These are phyloP conservation scores for Eupsittula cactorum DNA, from an alignment of 2,113 vertebrate species.

Conservation along the genomic window DNA sequence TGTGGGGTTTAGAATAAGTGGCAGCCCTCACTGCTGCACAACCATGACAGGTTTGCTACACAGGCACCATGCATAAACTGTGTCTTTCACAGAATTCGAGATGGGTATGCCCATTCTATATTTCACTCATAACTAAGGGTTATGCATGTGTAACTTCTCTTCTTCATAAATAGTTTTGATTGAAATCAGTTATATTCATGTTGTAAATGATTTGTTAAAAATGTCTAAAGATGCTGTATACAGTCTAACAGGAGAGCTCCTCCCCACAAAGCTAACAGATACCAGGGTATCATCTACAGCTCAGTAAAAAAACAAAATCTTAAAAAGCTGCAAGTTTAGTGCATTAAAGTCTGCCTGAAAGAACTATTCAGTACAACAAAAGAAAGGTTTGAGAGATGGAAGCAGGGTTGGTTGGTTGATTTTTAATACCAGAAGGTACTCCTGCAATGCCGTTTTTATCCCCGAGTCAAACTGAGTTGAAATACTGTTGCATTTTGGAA, in stretches of 20 bases:
- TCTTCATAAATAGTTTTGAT: not conserved
- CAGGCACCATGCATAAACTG: not conserved
- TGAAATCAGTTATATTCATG: not conserved
- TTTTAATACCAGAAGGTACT: not conserved
- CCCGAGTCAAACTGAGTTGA: not conserved
- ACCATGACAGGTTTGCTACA: not conserved
- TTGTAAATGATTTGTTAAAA: not conserved
- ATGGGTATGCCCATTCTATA: not conserved
- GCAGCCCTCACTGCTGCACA: not conserved
- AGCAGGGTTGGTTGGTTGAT: not conserved
- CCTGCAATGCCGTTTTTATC: not conserved
- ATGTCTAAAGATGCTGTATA: not conserved
- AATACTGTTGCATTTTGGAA: not conserved
- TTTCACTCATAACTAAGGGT: not conserved
- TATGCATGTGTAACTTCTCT: not conserved
- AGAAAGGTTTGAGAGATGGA: not conserved
- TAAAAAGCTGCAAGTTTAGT: constrained; percentile 13
- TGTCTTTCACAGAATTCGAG: not conserved
- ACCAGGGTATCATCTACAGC: not conserved
- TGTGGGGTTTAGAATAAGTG: not conserved
- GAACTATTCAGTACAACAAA: not conserved
- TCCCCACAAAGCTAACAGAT: not conserved
- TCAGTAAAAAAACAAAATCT: not conserved
- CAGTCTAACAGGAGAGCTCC: not conserved
- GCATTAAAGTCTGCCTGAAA: not conserved